These are phyloP conservation scores for Heterocephalus glaber DNA, from an alignment of 2,113 vertebrate species.

Conservation along the genomic window DNA sequence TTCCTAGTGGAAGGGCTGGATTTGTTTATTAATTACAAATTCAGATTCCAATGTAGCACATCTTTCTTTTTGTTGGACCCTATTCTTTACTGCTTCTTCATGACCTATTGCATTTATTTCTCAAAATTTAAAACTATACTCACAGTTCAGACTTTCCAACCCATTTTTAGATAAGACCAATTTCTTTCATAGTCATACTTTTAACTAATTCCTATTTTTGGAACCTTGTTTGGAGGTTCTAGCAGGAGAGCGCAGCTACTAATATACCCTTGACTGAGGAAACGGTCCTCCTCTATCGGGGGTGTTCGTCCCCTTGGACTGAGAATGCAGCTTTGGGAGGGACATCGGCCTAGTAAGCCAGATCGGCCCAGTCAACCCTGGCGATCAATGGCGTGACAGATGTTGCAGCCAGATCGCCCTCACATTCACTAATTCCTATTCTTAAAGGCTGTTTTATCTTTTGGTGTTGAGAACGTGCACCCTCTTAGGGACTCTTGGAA, in stretches of 20 bases:
- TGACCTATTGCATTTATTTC: neutral
- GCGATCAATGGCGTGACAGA: neutral
- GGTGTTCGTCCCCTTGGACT: neutral
- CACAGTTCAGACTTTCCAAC: neutral
- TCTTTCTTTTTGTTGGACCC: neutral
- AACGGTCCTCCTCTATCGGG: too few relatives aligned
- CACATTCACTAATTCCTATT: too few relatives aligned
- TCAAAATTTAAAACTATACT: neutral
- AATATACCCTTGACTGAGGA: too few relatives aligned
- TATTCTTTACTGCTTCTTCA: neutral
- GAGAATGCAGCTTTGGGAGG: neutral
- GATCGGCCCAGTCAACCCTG: neutral
- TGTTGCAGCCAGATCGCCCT: neutral
- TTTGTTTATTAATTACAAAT: neutral
- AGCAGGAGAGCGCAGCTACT: too few relatives aligned
- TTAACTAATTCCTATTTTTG: neutral
- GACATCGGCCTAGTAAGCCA: neutral
- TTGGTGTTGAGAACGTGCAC: neutral
- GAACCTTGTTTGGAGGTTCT: too few relatives aligned
- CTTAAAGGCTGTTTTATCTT: neutral
- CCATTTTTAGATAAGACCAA: neutral
- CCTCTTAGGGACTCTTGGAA: neutral
- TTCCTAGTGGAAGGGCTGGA: too few relatives aligned
- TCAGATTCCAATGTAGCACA: neutral
- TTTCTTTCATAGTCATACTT: neutral